Conservation (phyloP, 2,888 invertebrate species). For the Tridacna crocea region DNA sequence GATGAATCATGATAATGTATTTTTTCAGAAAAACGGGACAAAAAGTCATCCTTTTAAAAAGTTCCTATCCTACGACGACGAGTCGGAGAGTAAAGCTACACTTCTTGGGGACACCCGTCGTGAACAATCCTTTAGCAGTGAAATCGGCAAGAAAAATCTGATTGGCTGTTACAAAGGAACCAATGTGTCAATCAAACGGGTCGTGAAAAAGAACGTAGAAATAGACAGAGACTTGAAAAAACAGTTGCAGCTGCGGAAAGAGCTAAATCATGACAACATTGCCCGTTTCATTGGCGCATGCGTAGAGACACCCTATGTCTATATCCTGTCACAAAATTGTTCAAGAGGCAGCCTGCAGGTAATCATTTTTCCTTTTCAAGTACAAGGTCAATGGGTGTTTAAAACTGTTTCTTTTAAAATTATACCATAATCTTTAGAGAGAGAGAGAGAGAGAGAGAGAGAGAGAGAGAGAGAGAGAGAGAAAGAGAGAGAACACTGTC, state of each 20-base stretch:
- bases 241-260: constrained; percentile 81
- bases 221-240: constrained; percentile 80
- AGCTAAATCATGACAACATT: constrained; percentile 83
- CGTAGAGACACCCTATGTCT: constrained; percentile 80
- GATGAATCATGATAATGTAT: background rate
- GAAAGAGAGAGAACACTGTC: too few relatives aligned
- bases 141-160: constrained; percentile 44
- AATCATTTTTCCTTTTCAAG: constrained; percentile 82
- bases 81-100: constrained; percentile 52
- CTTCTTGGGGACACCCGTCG: constrained; percentile 43
- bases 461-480: too few relatives aligned
- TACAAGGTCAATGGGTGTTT: too few relatives aligned
- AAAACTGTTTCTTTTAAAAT: too few relatives aligned
- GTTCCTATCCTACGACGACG: constrained; percentile 60
- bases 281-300: constrained; percentile 83
- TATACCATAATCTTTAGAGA: too few relatives aligned
- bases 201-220: constrained; percentile 77
- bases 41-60: constrained; percentile 66
- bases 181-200: constrained; percentile 93
- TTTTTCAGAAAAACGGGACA: constrained; percentile 54
- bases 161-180: constrained; percentile 80
- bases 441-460: too few relatives aligned
- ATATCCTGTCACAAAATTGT: constrained; percentile 82
- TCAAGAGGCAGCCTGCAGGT: constrained; percentile 81
- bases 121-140: constrained; percentile 43